These are phyloP conservation scores for Turritopsis rubra DNA, from an alignment of 30 jellyfish, hydroid and myxozoan genomes.

Conservation along the genomic window DNA sequence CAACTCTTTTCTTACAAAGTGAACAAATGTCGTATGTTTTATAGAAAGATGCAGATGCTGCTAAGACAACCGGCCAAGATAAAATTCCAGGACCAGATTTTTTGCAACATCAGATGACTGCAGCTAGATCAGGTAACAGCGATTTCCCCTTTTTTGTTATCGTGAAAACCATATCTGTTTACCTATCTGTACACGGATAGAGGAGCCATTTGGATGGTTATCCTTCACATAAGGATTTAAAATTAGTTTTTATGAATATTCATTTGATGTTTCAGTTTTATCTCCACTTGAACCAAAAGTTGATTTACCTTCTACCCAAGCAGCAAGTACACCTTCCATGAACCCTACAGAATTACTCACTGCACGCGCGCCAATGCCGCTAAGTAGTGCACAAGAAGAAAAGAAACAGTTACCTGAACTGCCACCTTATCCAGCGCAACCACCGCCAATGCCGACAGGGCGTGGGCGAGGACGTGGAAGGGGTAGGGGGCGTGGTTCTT, in stretches of 20 bases:
- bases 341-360: slow-evolving; percentile 20
- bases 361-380: slow-evolving; percentile 39
- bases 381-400: slow-evolving; percentile 30
- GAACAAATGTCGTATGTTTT: not conserved
- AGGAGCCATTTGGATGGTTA: not conserved
- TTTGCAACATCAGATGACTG: slow-evolving; percentile 37
- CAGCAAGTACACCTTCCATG: slow-evolving; percentile 8
- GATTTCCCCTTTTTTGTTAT: too few species aligned
- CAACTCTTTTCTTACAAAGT: too few species aligned
- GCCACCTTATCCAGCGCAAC: slow-evolving; percentile 40
- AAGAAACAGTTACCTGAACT: slow-evolving; percentile 31
- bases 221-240: not conserved
- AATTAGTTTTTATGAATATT: not conserved
- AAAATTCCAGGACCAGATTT: slow-evolving; percentile 43
- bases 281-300: slow-evolving; percentile 22
- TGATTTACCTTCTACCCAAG: slow-evolving; percentile 1
- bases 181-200: not conserved
- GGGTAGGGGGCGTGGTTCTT: slow-evolving; percentile 35
- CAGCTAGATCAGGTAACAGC: slow-evolving; percentile 38
- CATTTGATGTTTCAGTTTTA: slow-evolving; percentile 8
- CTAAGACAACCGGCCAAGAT: slow-evolving; percentile 9
- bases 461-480: slow-evolving; percentile 24
- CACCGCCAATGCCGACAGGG: slow-evolving; percentile 36
- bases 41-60: slow-evolving; percentile 3
- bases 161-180: too few species aligned